Conservation (phyloP, 2,888 invertebrate genomes). For the Crocallis elinguaria region DNA sequence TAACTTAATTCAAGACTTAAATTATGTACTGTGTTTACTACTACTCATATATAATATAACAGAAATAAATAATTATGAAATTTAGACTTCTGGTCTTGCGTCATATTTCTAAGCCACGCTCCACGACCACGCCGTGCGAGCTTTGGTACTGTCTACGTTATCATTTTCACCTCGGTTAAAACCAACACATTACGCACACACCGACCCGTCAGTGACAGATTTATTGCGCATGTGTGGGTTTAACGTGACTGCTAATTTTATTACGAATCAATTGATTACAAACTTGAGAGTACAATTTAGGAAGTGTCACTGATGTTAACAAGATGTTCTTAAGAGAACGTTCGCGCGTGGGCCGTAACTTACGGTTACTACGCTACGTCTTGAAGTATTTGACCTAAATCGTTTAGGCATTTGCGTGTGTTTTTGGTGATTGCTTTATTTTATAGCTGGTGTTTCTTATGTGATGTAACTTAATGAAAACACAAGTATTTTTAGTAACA, state of each 20-base stretch:
- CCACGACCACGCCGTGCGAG: too few relatives aligned
- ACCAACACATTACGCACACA: constrained; percentile 55
- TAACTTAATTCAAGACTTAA: too few relatives aligned
- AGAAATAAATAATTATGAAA: too few relatives aligned
- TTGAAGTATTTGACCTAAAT: not conserved
- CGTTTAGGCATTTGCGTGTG: not conserved
- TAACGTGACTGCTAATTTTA: constrained; percentile 21
- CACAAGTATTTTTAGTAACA: not conserved
- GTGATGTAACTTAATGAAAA: not conserved
- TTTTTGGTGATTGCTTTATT: not conserved
- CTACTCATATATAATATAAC: too few relatives aligned
- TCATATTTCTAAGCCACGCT: not conserved
- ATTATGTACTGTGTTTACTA: too few relatives aligned
- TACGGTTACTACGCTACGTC: not conserved
- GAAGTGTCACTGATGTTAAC: constrained; percentile 33
- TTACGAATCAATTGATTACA: constrained; percentile 26
- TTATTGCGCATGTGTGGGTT: constrained; percentile 50
- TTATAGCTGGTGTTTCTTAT: not conserved
- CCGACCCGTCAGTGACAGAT: constrained; percentile 61
- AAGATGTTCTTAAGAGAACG: constrained; percentile 20
- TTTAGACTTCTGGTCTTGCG: too few relatives aligned
- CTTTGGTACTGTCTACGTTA: constrained; percentile 4
- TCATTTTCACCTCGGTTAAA: constrained; percentile 27
- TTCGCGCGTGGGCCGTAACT: constrained; percentile 16
- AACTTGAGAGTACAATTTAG: constrained; percentile 22